Conservation (phyloP, 2,113 vertebrate species). For the Lontra canadensis region DNA sequence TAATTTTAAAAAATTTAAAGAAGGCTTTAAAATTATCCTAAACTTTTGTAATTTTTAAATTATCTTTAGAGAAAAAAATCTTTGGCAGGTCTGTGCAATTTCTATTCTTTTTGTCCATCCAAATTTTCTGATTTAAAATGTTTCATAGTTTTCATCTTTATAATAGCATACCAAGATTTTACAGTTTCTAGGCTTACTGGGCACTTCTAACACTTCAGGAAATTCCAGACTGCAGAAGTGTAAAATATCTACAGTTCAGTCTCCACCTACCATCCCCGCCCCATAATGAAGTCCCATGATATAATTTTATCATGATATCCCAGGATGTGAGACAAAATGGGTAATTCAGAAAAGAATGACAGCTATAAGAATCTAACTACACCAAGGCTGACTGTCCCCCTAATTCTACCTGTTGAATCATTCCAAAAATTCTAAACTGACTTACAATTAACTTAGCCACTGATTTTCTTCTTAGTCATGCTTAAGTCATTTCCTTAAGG, state of each 20-base stretch:
- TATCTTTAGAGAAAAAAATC: conserved; percentile 1
- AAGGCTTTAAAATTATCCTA: conserved; percentile 6
- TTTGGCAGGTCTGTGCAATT: neutral
- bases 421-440: neutral
- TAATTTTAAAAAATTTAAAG: conserved; percentile 18
- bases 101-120: neutral
- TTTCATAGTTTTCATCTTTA: neutral
- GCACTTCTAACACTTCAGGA: neutral
- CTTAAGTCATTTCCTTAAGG: neutral
- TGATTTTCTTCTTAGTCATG: neutral
- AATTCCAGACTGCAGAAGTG: neutral
- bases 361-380: neutral
- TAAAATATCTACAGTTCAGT: neutral
- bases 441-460: neutral
- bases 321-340: neutral
- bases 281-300: neutral
- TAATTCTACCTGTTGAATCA: neutral
- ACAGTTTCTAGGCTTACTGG: neutral
- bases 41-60: neutral
- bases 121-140: conserved; percentile 41
- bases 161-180: neutral
- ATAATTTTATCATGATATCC: neutral
- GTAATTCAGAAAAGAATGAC: neutral
- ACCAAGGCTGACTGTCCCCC: neutral
- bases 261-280: neutral